Evolutionary conservation across 1,140 invertebrate species (phyloP).

Genomic region (Mya arenaria): DNA sequence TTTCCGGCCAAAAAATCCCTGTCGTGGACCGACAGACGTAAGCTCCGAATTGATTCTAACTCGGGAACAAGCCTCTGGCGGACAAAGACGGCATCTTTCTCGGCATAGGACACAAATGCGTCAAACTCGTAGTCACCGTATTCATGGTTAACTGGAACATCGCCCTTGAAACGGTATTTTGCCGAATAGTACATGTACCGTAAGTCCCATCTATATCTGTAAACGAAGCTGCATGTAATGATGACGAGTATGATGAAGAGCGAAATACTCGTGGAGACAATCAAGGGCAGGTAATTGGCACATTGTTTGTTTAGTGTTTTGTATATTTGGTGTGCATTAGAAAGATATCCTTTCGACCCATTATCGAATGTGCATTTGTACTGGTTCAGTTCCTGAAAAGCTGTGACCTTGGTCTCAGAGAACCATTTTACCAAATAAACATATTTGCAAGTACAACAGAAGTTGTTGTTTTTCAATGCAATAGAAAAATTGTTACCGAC

Average conservation of each 20-base stretch:
- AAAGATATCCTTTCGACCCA: not conserved
- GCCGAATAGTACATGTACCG: constrained; percentile 43
- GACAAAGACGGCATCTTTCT: not conserved
- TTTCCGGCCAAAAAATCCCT: constrained; percentile 92
- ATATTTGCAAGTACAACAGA: not conserved
- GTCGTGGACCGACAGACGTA: constrained; percentile 94
- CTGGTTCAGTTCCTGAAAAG: not conserved
- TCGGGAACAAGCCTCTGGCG: not conserved
- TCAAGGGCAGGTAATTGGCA: not conserved
- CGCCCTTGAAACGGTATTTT: constrained; percentile 3
- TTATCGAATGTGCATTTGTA: not conserved
- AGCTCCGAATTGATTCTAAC: constrained; percentile 75
- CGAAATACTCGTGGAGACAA: not conserved
- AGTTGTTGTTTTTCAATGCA: not conserved
- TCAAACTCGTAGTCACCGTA: not conserved
- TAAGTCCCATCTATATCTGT: constrained; percentile 49
- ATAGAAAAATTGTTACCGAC: not conserved
- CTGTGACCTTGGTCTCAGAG: not conserved
- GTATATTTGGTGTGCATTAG: not conserved
- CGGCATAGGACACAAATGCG: constrained; percentile 14
- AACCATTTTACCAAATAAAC: not conserved
- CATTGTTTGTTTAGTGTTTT: not conserved
- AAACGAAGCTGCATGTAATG: not conserved
- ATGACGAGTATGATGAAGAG: not conserved
- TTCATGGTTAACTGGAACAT: not conserved